Evolutionary conservation across 2,888 invertebrate genomes (phyloP), one percentile per base, ranked within the genome.

Genomic region (Eudemis profundana): DNA sequence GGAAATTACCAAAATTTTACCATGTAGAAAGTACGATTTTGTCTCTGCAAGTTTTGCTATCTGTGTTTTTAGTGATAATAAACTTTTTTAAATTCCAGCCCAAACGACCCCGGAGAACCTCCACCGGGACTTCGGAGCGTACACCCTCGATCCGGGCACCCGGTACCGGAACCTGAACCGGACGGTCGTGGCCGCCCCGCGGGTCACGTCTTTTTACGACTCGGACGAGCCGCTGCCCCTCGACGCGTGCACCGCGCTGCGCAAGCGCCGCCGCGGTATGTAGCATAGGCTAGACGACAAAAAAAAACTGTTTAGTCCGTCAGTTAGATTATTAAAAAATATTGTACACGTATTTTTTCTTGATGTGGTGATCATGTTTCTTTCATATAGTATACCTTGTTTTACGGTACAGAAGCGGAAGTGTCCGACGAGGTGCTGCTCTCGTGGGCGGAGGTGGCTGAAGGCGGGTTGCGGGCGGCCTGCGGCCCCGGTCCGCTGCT

Each of bases 91-190:
- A 4, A 21, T 50, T 74, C 81, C 96, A 81, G 97, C 96, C 65
- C 99, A 99, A 94, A 99, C 99, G 0, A 99, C 98, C 0, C 98
- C 99, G 0, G 98, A 98, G 87, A 99, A 99, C 83, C 92, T 99
- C 63, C 96, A 97, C 82, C 96, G 98, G 72, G 98, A 98, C 87
- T 96, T 96, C 78, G 95, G 95, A 62, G 94, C 95, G 10, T 98
- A 98, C 84, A 97, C 97, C 0, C 90, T 98, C 3, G 97, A 98
- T 86, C 97, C 97, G 3, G 94, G 95, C 59, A 96, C 97, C 3
- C 94, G 98, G 78, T 92, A 97, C 85, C 96, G 96, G 4, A 97
- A 97, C 84, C 90, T 97, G 60, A 97, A 97, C 86, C 93, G 94
- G 21, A 93, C 94, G 29, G 94, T 95, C 15, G 96, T 98, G 14